Evolutionary conservation across 2,797 vertebrate genomes (phyloP), one percentile per base, ranked within the genome.

Genomic region (Streptopelia turtur): DNA sequence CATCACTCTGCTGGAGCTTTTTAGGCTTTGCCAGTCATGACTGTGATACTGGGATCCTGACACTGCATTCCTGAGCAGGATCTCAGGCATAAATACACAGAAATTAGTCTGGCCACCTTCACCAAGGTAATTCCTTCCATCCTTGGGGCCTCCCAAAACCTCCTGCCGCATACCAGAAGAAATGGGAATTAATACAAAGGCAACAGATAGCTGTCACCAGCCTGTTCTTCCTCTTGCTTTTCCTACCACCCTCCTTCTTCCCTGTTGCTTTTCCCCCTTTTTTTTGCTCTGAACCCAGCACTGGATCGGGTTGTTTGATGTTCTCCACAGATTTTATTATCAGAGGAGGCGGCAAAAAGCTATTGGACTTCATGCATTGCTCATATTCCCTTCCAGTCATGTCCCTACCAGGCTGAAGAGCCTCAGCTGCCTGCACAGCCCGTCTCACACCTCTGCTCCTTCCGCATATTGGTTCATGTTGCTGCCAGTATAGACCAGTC

Each of bases 391-490:
- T 55, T 49, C 10, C 41, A 49, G 31, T 3, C 24, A 1, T 0
- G 8, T 33, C 60, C 30, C 24, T 43, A 15, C 16, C 10, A 13
- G 37, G 55, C 33, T 76, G 72, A 53, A 33, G 41, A 77, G 12
- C 18, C 39, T 30, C 43, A 30, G 24, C 8, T 50, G 11, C 66
- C 59, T 18, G 30, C 45, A 35, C 21, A 75, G 64, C 39, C 68
- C 41, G 30, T 6, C 39, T 52, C 60, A 7, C 30, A 10, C 45
- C 23, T 28, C 63, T 30, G 33, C 61, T 74, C 1, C 0, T 16
- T 83, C 7, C 61, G 21, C 13, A 25, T 0, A 0, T 7, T 3
- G 8, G 6, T 18, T 41, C 8, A 8, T 13, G 18, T 43, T 64
- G 63, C 59, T 35, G 28, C 1, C 10, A 25, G 3, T 0, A n/a